A percentile compares a stretch with the other conserved stretches of the same genome.
Conservation (phyloP, 2,797 vertebrate genomes). For the Limosa lapponica region DNA sequence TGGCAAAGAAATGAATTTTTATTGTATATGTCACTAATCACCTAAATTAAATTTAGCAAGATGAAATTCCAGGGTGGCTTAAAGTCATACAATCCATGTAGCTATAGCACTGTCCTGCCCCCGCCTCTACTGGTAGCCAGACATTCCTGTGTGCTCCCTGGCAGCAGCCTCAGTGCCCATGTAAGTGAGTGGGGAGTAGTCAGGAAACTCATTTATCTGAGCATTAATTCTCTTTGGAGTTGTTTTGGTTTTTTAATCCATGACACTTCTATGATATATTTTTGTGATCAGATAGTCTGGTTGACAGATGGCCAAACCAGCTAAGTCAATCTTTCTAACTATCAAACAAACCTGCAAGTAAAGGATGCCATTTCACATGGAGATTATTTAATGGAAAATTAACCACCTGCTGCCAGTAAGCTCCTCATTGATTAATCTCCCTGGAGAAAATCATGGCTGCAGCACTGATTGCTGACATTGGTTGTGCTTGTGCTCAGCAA, state of each 20-base stretch:
- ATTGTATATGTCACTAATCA: background rate
- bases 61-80: background rate
- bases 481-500: background rate
- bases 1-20: background rate
- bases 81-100: background rate
- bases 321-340: background rate
- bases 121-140: background rate
- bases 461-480: background rate
- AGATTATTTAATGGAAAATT: slow-evolving; percentile 22
- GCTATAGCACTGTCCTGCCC: background rate
- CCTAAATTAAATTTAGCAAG: background rate
- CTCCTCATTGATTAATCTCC: background rate
- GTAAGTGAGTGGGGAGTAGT: background rate
- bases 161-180: background rate
- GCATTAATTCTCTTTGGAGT: background rate
- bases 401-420: background rate
- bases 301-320: background rate
- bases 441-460: background rate
- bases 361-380: background rate
- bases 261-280: background rate
- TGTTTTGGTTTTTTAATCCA: background rate
- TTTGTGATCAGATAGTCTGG: background rate
- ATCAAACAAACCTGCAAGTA: background rate
- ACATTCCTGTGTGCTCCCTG: background rate
- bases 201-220: background rate